Base-by-base conservation (phyloP, 2,113 vertebrate genomes). In the Donacobius atricapilla region DNA sequence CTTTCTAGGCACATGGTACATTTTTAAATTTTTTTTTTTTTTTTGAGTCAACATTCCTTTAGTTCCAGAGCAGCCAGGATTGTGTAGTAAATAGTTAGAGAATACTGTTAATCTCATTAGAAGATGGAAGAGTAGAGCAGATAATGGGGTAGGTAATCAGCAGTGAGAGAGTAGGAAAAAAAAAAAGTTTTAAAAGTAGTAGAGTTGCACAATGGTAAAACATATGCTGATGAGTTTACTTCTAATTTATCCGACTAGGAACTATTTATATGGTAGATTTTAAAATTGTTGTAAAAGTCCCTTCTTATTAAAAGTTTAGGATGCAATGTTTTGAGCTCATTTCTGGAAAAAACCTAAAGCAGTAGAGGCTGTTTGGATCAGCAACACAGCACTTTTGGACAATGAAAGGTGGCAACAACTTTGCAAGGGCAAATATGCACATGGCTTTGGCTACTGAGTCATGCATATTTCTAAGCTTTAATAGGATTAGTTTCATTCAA, bases 381-480 rank as follows among this genome's bases (percentile, higher is more conserved):
- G 31, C 92, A 85, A 44, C 40, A 15, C 66, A 85, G 92, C 48
- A 1, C 28, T 96, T 95, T 72, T 31, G 19, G 53, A 94, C 90
- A 91, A 87, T 90, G 57, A 75, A 85, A 90, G 53, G 78, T 87
- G 66, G 23, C 73, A 95, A 86, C 53, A 91, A 65, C 80, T 95
- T 64, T 90, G 73, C 56, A 64, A 72, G 65, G 85, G 61, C 87
- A 71, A 47, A 93, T 75, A 37, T 0, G 4, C 61, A 18, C 23
- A 3, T 79, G 85, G 73, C 73, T 93, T 68, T 75, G 70, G 45
- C 84, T 85, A 58, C 85, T 91, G 95, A 94, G 82, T 97, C 95
- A 93, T 84, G 94, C 88, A 90, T 94, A 88, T 95, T 94, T 92
- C 45, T 76, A 51, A 88, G 78, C 90, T 94, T 96, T 91, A 87